Evolutionary conservation across 2,797 vertebrate genomes (phyloP).

Genomic region (Eulemur coronatus): DNA sequence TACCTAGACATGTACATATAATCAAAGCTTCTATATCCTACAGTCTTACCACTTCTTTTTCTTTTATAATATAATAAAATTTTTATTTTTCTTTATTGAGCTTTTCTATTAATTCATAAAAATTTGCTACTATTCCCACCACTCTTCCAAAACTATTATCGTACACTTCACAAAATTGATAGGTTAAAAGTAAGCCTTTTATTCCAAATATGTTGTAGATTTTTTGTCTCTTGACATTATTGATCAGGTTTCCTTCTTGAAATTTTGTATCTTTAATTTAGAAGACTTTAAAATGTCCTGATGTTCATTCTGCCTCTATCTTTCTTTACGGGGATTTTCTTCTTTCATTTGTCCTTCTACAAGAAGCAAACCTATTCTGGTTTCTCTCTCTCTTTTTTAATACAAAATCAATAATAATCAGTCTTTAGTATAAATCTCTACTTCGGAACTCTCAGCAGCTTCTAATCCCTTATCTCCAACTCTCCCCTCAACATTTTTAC

Average conservation of each 20-base stretch:
- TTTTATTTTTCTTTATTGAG: background rate
- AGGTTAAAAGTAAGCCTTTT: background rate
- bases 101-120: background rate
- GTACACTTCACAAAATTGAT: background rate
- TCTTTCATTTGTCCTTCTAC: slow-evolving; percentile 24
- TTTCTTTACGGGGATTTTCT: background rate
- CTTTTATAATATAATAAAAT: background rate
- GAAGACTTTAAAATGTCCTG: background rate
- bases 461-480: slow-evolving; percentile 43
- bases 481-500: background rate
- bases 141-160: background rate
- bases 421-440: background rate
- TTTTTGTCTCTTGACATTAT: slow-evolving; percentile 13
- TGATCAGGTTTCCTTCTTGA: slow-evolving; percentile 17
- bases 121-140: background rate
- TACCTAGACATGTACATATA: background rate
- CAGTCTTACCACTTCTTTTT: background rate
- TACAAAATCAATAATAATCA: slow-evolving; percentile 50
- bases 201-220: background rate
- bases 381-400: background rate
- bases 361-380: background rate
- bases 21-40: background rate
- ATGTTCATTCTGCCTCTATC: background rate
- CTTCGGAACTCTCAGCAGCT: background rate
- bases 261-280: background rate